Conservation (phyloP, 2,888 invertebrate genomes). For the Cartodere bifasciata region DNA sequence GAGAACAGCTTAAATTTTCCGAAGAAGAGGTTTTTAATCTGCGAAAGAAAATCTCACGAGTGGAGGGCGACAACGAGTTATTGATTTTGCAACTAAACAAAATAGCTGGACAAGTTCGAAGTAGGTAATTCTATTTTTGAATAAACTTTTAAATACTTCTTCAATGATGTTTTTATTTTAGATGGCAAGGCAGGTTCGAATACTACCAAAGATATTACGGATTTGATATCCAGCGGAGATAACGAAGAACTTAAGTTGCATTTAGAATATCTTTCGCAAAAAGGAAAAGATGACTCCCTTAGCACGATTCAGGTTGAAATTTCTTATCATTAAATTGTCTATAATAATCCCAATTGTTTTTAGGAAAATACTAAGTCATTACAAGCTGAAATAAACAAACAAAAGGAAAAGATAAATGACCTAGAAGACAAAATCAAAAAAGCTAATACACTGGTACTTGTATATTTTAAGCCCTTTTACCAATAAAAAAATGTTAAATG, state of each 20-base stretch:
- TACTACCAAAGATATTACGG: constrained; percentile 7
- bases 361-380: no score
- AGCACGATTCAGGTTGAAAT: no score
- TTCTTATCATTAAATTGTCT: no score
- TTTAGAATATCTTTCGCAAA: constrained; percentile 51
- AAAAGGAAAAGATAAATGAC: no score
- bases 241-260: constrained; percentile 66
- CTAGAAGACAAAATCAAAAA: no score
- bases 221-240: neutral
- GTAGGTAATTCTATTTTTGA: constrained; percentile 42
- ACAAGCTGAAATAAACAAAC: no score
- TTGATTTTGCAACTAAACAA: constrained; percentile 91
- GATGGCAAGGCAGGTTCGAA: constrained; percentile 8
- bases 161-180: no score
- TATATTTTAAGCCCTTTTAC: no score
- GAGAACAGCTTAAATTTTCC: constrained; percentile 83
- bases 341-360: no score
- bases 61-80: constrained; percentile 96
- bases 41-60: constrained; percentile 78
- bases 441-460: no score
- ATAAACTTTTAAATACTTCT: no score
- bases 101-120: constrained; percentile 79
- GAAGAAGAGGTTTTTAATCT: constrained; percentile 88
- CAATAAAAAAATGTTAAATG: no score
- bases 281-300: constrained; percentile 6